These are phyloP conservation scores for Karalla daura DNA, from an alignment of 2,797 vertebrate genomes.

Conservation along the genomic window DNA sequence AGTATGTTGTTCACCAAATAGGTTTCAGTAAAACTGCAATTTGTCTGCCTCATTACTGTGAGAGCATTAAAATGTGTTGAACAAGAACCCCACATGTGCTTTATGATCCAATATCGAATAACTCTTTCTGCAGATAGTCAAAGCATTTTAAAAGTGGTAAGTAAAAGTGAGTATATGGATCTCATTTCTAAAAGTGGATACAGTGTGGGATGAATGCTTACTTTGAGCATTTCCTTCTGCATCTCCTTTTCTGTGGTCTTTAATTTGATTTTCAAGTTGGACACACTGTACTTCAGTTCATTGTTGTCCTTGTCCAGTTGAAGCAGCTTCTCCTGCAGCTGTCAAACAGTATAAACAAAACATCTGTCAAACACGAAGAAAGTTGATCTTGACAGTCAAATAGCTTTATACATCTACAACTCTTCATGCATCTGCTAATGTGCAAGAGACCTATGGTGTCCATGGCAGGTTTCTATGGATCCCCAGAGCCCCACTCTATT, in stretches of 20 bases:
- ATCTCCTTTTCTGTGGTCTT: conserved; percentile 84
- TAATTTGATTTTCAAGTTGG: conserved; percentile 88
- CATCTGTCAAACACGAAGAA: neutral
- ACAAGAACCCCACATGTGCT: neutral
- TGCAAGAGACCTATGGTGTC: neutral
- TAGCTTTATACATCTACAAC: no score
- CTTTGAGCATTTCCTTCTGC: conserved; percentile 87
- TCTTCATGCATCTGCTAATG: neutral
- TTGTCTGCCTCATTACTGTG: neutral
- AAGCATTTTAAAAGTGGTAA: neutral
- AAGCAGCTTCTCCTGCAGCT: conserved; percentile 91
- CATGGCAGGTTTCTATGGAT: no score
- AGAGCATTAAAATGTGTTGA: neutral
- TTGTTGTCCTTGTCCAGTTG: conserved; percentile 84
- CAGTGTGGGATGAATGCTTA: conserved; percentile 49
- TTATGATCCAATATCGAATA: neutral
- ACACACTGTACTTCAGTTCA: conserved; percentile 86
- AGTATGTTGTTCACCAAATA: no score
- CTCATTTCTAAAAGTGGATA: neutral
- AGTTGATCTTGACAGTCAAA: no score
- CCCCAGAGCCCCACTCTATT: neutral
- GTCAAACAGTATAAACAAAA: conserved; percentile 37
- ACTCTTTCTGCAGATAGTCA: neutral
- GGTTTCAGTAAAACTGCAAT: no score
- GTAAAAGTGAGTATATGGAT: neutral